Conservation (phyloP, 2,888 invertebrate species). For the Eilema griseolum region DNA sequence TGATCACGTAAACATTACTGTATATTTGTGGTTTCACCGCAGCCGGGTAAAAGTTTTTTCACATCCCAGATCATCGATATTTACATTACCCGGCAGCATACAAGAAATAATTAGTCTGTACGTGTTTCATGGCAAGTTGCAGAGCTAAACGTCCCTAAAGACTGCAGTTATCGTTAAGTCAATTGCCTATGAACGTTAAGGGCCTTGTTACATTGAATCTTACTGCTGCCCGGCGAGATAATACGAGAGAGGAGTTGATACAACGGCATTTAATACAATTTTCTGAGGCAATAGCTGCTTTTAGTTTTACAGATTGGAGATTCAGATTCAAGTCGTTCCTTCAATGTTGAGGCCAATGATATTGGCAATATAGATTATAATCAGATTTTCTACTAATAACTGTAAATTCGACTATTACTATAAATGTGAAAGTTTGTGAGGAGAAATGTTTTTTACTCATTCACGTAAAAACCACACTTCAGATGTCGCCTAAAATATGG, state of each 20-base stretch:
- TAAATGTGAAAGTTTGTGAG: too few species aligned
- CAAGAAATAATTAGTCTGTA: conserved; percentile 15
- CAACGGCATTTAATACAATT: not conserved
- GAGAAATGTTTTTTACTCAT: too few species aligned
- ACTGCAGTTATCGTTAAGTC: conserved; percentile 45
- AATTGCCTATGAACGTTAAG: conserved; percentile 40
- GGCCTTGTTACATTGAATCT: conserved; percentile 46
- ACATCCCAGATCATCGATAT: not conserved
- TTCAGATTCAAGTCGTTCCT: not conserved
- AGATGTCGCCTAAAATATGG: too few species aligned
- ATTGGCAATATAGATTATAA: not conserved
- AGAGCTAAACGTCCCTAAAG: conserved; percentile 37
- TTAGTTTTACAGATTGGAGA: not conserved
- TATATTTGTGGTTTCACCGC: not conserved
- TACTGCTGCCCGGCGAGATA: conserved; percentile 30
- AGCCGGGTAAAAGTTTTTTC: not conserved
- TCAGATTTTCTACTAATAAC: not conserved
- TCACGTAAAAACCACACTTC: too few species aligned
- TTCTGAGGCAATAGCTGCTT: not conserved
- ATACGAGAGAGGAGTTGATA: conserved; percentile 5
- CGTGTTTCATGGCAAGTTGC: conserved; percentile 15
- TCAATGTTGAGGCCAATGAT: not conserved
- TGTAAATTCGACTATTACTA: too few species aligned
- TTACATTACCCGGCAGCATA: not conserved
- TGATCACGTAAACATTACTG: too few species aligned